Conservation (phyloP, 2,797 vertebrate species). For the Micrastur ruficollis region DNA sequence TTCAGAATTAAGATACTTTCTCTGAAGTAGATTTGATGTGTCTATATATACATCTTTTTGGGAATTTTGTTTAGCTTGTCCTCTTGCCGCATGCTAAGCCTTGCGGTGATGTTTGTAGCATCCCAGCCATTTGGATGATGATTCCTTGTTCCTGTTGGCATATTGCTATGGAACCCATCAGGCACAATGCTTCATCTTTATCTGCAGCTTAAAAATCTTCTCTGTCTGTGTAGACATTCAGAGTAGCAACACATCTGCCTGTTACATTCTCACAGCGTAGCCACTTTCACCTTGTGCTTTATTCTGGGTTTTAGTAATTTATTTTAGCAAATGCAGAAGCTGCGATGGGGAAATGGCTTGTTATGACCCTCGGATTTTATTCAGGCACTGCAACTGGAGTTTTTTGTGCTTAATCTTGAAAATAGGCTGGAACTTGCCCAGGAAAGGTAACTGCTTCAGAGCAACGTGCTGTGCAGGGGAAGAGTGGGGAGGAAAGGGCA, state of each 20-base stretch:
- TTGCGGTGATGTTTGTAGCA: not conserved
- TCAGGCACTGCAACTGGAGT: not conserved
- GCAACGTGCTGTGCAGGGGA: not conserved
- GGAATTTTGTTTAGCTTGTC: not conserved
- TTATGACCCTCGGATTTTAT: not conserved
- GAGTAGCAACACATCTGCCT: not conserved
- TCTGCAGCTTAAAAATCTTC: not conserved
- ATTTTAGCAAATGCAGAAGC: not conserved
- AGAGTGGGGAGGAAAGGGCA: not conserved
- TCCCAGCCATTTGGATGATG: not conserved
- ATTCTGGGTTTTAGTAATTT: not conserved
- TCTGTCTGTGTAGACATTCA: not conserved
- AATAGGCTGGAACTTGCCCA: not conserved
- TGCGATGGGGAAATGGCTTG: not conserved
- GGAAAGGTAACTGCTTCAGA: not conserved
- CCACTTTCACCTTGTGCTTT: not conserved
- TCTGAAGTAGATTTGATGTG: rapidly evolving
- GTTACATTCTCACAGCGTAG: not conserved
- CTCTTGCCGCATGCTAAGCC: not conserved
- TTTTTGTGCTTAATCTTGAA: not conserved
- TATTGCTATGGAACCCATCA: not conserved
- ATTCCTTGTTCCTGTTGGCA: not conserved
- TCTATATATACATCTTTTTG: not conserved
- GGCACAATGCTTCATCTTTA: not conserved
- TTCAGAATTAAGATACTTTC: not conserved